These are phyloP conservation scores for Bradynema listronoti DNA, from an alignment of 1,140 invertebrate genomes.

Conservation along the genomic window DNA sequence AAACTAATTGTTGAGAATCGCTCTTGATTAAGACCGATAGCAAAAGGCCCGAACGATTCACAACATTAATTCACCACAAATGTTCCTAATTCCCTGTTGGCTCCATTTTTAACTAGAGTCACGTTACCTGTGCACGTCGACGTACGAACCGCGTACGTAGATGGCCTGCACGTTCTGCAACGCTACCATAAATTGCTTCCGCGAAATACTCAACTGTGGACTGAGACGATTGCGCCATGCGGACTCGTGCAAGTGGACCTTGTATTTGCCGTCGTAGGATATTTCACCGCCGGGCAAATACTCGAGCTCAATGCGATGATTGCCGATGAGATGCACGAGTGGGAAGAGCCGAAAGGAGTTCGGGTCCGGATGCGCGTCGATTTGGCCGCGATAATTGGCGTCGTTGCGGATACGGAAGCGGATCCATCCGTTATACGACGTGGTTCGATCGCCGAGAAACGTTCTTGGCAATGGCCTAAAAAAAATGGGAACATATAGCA, in stretches of 20 bases:
- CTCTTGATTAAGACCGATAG: too few species aligned
- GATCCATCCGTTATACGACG: slow-evolving; percentile 84
- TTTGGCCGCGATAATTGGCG: slow-evolving; percentile 30
- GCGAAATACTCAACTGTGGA: slow-evolving; percentile 65
- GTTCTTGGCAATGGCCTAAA: slow-evolving; percentile 65
- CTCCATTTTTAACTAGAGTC: too few species aligned
- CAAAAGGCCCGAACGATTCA: too few species aligned
- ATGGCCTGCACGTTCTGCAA: slow-evolving; percentile 74
- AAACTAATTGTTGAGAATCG: too few species aligned
- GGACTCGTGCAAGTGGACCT: slow-evolving; percentile 57
- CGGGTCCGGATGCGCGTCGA: slow-evolving; percentile 58
- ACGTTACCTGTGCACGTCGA: slow-evolving; percentile 37
- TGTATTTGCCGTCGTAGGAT: slow-evolving; percentile 63
- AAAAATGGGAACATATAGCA: slow-evolving; percentile 1
- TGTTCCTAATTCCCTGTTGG: too few species aligned
- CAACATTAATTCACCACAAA: too few species aligned
- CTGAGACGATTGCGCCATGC: slow-evolving; percentile 66
- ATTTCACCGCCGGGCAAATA: slow-evolving; percentile 38
- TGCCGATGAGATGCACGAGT: slow-evolving; percentile 75
- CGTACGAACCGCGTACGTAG: slow-evolving; percentile 67
- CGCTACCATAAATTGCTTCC: slow-evolving; percentile 76
- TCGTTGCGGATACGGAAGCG: slow-evolving; percentile 70
- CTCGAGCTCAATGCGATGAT: slow-evolving; percentile 70
- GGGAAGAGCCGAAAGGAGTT: slow-evolving; percentile 67
- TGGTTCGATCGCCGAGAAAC: slow-evolving; percentile 78